Conservation (phyloP, 1,140 invertebrate genomes). For the Zaprionus gabonicus region DNA sequence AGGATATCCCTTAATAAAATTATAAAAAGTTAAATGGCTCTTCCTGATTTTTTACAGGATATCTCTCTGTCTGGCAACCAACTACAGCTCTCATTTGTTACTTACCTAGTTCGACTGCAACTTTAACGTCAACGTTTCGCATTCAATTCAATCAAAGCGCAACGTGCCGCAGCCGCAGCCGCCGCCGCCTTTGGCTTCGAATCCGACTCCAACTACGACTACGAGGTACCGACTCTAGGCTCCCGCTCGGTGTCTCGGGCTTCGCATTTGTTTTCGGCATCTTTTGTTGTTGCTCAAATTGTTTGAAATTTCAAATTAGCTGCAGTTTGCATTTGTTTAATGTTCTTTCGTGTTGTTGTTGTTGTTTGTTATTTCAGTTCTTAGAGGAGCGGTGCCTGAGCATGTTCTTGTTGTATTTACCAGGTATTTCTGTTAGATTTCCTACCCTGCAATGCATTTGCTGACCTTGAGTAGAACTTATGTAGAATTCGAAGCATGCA, state of each 20-base stretch:
- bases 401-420: conserved; percentile 40
- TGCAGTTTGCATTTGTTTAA: conserved; percentile 71
- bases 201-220: background rate
- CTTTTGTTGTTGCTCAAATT: conserved; percentile 71
- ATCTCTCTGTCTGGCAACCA: background rate
- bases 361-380: conserved; percentile 36
- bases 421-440: conserved; percentile 10
- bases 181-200: conserved; percentile 58
- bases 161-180: conserved; percentile 61
- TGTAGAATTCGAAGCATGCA: background rate
- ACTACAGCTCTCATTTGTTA: conserved; percentile 11
- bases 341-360: conserved; percentile 38
- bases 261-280: conserved; percentile 70
- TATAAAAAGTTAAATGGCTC: too few species aligned
- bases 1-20: too few species aligned
- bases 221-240: background rate
- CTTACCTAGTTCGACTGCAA: conserved; percentile 37
- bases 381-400: conserved; percentile 61
- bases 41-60: background rate
- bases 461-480: background rate
- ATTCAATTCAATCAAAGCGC: conserved; percentile 82
- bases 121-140: conserved; percentile 58
- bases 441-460: background rate
- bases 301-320: conserved; percentile 81
- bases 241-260: conserved; percentile 25